These are phyloP conservation scores for Cheilosia urbana DNA, from an alignment of 2,888 invertebrate genomes.

Conservation along the genomic window DNA sequence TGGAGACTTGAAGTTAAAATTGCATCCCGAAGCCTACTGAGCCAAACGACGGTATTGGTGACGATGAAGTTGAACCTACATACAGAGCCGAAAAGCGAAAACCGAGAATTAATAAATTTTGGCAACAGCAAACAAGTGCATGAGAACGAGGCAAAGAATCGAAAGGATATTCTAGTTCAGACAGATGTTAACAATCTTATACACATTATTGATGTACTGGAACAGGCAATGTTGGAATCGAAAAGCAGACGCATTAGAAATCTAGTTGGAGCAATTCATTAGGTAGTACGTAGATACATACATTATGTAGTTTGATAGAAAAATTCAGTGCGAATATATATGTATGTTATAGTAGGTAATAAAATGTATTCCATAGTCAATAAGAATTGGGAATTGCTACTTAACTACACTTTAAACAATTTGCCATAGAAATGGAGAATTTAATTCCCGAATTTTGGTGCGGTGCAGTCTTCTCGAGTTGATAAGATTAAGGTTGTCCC, in stretches of 20 bases:
- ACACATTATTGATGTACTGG: slow-evolving; percentile 87
- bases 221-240: slow-evolving; percentile 87
- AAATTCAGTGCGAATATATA: slow-evolving; percentile 10
- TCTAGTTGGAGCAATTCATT: slow-evolving; percentile 81
- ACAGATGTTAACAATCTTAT: slow-evolving; percentile 87
- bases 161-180: slow-evolving; percentile 84
- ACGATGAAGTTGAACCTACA: slow-evolving; percentile 86
- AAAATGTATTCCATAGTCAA: slow-evolving; percentile 34
- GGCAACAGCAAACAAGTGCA: slow-evolving; percentile 76
- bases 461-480: no score
- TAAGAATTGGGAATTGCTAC: not conserved
- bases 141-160: slow-evolving; percentile 80
- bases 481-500: no score
- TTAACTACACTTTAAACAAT: not conserved
- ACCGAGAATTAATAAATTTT: slow-evolving; percentile 80
- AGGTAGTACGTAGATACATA: not conserved
- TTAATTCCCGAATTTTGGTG: no score
- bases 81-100: slow-evolving; percentile 82
- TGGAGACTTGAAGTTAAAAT: slow-evolving; percentile 89
- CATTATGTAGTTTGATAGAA: slow-evolving; percentile 15
- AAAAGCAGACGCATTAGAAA: slow-evolving; percentile 84
- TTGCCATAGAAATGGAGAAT: no score
- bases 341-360: slow-evolving; percentile 4
- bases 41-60: slow-evolving; percentile 86
- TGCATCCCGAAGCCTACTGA: slow-evolving; percentile 86